Percentiles rank a stretch among this genome's conserved stretches.
phyloP scores from a whole-genome alignment of 2,113 vertebrate genomes.

The Condylura cristata region DNA sequence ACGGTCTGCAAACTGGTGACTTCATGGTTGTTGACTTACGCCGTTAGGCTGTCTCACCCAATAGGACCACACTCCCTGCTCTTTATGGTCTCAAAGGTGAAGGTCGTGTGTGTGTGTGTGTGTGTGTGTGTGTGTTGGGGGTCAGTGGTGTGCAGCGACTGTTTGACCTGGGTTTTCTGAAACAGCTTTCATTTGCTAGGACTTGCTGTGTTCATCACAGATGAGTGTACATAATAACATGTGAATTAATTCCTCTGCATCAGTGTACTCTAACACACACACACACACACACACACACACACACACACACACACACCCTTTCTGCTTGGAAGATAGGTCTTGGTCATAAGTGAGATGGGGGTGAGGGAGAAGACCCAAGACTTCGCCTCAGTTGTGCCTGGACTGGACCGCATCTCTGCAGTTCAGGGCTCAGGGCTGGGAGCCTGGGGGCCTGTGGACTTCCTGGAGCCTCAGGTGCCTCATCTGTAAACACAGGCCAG shows the following conservation, averaged over 20 bases:
- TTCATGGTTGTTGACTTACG: too few species aligned
- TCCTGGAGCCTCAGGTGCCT: background rate
- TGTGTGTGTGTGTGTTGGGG: too few species aligned
- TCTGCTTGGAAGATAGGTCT: background rate
- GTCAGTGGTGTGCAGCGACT: too few species aligned
- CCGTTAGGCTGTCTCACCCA: background rate
- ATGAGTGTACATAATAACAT: background rate
- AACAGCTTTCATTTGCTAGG: background rate
- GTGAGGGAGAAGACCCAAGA: background rate
- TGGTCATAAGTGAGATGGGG: background rate
- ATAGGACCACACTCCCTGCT: background rate
- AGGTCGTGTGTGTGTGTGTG: background rate
- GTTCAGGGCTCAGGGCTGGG: background rate
- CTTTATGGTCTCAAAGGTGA: background rate
- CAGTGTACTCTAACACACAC: background rate
- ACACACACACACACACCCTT: background rate
- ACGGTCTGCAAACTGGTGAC: background rate
- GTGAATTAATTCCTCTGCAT: background rate
- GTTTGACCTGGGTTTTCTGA: background rate
- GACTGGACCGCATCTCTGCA: background rate
- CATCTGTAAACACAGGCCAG: background rate
- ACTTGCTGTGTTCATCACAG: background rate
- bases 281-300: background rate
- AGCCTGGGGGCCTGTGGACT: background rate
- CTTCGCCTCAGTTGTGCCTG: background rate